A percentile compares a stretch with the other conserved stretches of the same genome.
Conservation (phyloP, 2,888 invertebrate species). For the Apoderus coryli region DNA sequence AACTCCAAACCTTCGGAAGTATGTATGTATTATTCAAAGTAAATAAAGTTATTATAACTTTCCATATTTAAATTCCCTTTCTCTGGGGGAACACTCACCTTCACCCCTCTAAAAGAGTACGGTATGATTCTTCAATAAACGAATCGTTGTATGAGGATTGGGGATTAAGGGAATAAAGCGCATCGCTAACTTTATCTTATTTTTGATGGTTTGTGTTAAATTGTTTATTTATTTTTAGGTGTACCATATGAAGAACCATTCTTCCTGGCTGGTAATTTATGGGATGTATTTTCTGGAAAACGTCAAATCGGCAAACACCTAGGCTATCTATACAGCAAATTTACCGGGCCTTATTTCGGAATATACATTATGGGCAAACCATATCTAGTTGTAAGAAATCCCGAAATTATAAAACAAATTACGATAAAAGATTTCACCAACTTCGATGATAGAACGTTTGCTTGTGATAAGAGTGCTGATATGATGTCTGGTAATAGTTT, state of each 20-base stretch:
- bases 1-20: too few species aligned
- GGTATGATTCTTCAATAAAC: too few species aligned
- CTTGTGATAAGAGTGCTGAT: slow-evolving; percentile 32
- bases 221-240: too few species aligned
- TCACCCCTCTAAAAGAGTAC: too few species aligned
- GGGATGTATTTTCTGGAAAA: slow-evolving; percentile 23
- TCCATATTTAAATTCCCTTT: too few species aligned
- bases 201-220: too few species aligned
- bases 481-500: slow-evolving; percentile 33
- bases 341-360: slow-evolving; percentile 29
- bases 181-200: too few species aligned
- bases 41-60: too few species aligned
- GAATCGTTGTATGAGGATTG: too few species aligned
- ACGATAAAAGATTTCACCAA: slow-evolving; percentile 35
- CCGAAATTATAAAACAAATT: slow-evolving; percentile 33
- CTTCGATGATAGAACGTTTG: slow-evolving; percentile 35
- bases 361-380: slow-evolving; percentile 36
- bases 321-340: slow-evolving; percentile 26
- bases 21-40: too few species aligned
- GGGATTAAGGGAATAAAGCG: too few species aligned
- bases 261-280: slow-evolving; percentile 21
- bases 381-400: slow-evolving; percentile 32
- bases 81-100: too few species aligned
- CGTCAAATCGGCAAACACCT: slow-evolving; percentile 28
- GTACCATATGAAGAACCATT: slow-evolving; percentile 21